phyloP scores from a whole-genome alignment of 2,888 invertebrate genomes.

The Heliconius sara region DNA sequence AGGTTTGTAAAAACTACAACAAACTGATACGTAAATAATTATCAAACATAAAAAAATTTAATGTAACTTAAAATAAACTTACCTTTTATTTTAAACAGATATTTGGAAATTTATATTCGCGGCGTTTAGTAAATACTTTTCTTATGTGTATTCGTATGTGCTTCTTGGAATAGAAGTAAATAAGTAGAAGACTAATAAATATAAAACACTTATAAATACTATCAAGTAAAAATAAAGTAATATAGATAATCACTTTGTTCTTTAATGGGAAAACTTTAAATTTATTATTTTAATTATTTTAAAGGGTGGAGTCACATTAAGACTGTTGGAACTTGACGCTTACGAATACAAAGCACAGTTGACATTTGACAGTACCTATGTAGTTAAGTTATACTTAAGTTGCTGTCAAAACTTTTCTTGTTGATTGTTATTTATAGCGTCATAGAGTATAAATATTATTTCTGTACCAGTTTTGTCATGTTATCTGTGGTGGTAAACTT shows the following conservation, averaged over 20 bases:
- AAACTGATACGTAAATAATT: neutral
- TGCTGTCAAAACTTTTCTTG: conserved; percentile 20
- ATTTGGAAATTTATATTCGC: neutral
- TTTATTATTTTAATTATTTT: neutral
- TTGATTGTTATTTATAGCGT: conserved; percentile 2
- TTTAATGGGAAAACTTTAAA: neutral
- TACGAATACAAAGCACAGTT: neutral
- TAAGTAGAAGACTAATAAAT: neutral
- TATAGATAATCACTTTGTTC: neutral
- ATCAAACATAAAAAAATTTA: neutral
- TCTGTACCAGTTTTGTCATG: no score
- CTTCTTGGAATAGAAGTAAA: neutral
- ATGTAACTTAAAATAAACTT: neutral
- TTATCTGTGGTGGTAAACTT: neutral
- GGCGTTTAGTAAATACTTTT: neutral
- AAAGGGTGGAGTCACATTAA: conserved; percentile 23
- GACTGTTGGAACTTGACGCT: conserved; percentile 21
- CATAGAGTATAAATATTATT: neutral
- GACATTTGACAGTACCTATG: neutral
- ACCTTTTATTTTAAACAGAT: conserved; percentile 2
- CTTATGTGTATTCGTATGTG: neutral
- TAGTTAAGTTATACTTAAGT: conserved; percentile 1
- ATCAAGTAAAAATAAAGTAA: neutral
- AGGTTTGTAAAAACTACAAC: neutral
- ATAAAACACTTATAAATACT: neutral